Evolutionary conservation across 2,797 vertebrate genomes (phyloP).

Genomic region (Atherinosoma microstoma): DNA sequence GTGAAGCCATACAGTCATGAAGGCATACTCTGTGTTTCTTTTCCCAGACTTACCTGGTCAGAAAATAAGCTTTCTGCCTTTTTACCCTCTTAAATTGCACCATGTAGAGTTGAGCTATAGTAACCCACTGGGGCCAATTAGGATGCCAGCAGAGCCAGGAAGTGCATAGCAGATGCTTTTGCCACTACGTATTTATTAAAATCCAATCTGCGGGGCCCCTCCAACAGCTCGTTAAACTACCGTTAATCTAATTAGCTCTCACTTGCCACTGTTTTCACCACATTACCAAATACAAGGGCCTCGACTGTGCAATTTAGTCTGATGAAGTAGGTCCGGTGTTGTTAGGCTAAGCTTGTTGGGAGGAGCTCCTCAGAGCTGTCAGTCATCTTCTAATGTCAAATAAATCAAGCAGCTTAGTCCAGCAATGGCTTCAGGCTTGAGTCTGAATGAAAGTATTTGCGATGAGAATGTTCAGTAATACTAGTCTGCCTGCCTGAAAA

Average conservation of each 20-base stretch:
- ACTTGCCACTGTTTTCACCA: constrained; percentile 84
- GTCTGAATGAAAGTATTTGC: constrained; percentile 48
- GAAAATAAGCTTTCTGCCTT: constrained; percentile 62
- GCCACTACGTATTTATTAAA: constrained; percentile 84
- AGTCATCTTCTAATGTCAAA: constrained; percentile 76
- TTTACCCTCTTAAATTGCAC: constrained; percentile 64
- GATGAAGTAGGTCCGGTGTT: constrained; percentile 78
- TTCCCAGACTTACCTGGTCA: constrained; percentile 65
- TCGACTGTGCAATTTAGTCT: constrained; percentile 77
- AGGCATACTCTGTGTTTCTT: constrained; percentile 36
- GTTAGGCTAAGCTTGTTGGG: constrained; percentile 60
- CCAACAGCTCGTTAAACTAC: constrained; percentile 82
- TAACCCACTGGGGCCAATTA: constrained; percentile 86
- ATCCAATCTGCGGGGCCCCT: constrained; percentile 80
- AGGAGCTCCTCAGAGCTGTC: constrained; percentile 87
- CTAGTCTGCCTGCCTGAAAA: constrained; percentile 35
- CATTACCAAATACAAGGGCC: constrained; percentile 82
- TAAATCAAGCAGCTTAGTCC: constrained; percentile 60
- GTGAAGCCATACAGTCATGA: constrained; percentile 39
- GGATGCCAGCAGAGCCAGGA: constrained; percentile 79
- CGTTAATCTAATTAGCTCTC: constrained; percentile 85
- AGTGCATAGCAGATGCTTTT: constrained; percentile 83
- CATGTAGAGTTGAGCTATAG: constrained; percentile 67
- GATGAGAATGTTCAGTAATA: constrained; percentile 43
- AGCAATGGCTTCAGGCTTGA: constrained; percentile 49